phyloP scores from a whole-genome alignment of 2,888 invertebrate genomes.

The Phymatocera aterrima region DNA sequence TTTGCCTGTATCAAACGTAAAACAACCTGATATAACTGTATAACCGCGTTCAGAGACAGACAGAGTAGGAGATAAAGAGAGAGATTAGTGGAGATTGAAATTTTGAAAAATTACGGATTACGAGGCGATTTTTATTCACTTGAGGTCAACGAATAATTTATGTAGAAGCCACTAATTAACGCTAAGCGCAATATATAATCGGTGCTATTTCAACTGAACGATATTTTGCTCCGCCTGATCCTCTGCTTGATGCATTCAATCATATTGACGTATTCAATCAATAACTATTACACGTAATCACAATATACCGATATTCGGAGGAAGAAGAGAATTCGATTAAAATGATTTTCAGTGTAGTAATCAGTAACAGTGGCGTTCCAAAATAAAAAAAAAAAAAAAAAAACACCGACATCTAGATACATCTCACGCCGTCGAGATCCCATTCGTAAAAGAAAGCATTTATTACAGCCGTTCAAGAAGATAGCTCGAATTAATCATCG shows the following conservation, averaged over 20 bases:
- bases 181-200: constrained; percentile 9
- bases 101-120: neutral
- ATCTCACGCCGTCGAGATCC: too few relatives aligned
- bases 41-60: too few relatives aligned
- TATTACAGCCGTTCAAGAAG: too few relatives aligned
- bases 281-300: too few relatives aligned
- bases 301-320: too few relatives aligned
- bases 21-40: neutral
- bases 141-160: constrained; percentile 21
- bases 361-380: neutral
- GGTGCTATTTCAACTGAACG: neutral
- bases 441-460: too few relatives aligned
- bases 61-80: neutral
- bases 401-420: neutral
- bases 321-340: neutral
- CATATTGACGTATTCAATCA: too few relatives aligned
- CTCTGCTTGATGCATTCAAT: neutral
- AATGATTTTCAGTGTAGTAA: neutral
- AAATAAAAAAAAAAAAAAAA: neutral
- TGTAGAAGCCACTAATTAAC: too few relatives aligned
- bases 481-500: too few relatives aligned
- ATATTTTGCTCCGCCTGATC: too few relatives aligned
- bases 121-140: neutral
- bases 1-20: too few relatives aligned
- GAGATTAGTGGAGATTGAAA: neutral